Conservation (phyloP, 2,888 invertebrate genomes). For the Latheticus oryzae region DNA sequence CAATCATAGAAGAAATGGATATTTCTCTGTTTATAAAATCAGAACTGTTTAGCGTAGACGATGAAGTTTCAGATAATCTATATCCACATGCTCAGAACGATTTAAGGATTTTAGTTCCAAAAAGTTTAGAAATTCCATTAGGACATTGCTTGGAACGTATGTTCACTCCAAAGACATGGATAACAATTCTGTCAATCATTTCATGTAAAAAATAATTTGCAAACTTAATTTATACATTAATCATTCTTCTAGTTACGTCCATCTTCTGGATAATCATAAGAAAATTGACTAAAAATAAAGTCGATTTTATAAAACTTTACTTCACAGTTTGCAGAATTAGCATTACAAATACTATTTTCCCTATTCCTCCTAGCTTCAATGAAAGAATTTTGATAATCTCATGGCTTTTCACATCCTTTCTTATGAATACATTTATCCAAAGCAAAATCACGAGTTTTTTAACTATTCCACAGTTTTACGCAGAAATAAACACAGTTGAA, state of each 20-base stretch:
- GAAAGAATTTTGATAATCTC: slow-evolving; percentile 36
- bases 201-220: slow-evolving; percentile 1
- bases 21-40: slow-evolving; percentile 43
- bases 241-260: no score
- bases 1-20: slow-evolving; percentile 33
- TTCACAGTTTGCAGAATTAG: slow-evolving; percentile 26
- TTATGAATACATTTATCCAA: slow-evolving; percentile 38
- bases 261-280: no score
- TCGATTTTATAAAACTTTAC: slow-evolving; percentile 2
- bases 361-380: slow-evolving; percentile 16
- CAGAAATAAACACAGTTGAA: slow-evolving; percentile 44
- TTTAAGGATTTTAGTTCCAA: slow-evolving; percentile 42
- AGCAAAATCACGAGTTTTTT: slow-evolving; percentile 43
- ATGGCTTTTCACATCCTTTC: slow-evolving; percentile 35
- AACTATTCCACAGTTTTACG: slow-evolving; percentile 33
- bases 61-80: slow-evolving; percentile 44
- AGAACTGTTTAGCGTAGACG: slow-evolving; percentile 38
- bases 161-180: slow-evolving; percentile 6
- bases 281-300: background rate
- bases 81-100: slow-evolving; percentile 48
- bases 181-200: background rate
- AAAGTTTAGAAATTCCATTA: slow-evolving; percentile 25
- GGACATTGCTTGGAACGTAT: background rate
- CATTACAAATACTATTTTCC: slow-evolving; percentile 23
- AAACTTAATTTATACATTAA: background rate